phyloP scores from a whole-genome alignment of 2,797 vertebrate genomes.

The Carapus acus region DNA sequence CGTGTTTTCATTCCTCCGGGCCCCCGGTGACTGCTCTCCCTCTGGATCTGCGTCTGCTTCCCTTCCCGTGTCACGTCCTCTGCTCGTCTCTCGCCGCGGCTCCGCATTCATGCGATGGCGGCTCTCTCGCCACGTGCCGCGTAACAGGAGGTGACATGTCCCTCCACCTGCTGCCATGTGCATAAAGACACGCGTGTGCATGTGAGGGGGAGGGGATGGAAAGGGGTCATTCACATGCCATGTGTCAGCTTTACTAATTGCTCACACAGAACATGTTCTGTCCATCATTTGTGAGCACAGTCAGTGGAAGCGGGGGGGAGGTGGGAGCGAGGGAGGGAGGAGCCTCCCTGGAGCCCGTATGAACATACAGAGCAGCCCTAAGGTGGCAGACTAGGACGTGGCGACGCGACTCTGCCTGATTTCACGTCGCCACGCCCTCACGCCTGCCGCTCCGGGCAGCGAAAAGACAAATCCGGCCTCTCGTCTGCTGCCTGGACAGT shows the following conservation, averaged over 20 bases:
- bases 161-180: slow-evolving; percentile 28
- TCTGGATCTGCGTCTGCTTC: slow-evolving; percentile 2
- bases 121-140: slow-evolving; percentile 15
- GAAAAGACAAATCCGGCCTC: slow-evolving; percentile 25
- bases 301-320: slow-evolving; percentile 20
- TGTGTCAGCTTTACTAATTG: slow-evolving; percentile 44
- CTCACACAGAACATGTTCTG: slow-evolving; percentile 1
- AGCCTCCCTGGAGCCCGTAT: not conserved
- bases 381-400: no score
- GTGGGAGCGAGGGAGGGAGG: slow-evolving; percentile 1
- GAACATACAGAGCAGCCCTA: not conserved
- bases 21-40: slow-evolving; percentile 2
- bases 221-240: slow-evolving; percentile 29
- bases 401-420: not conserved
- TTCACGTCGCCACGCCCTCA: slow-evolving; percentile 17
- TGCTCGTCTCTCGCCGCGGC: not conserved
- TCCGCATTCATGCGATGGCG: not conserved
- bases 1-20: slow-evolving; percentile 3
- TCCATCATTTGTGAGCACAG: no score
- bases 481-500: slow-evolving; percentile 35
- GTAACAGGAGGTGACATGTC: slow-evolving; percentile 14
- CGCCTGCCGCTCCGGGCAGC: slow-evolving; percentile 44
- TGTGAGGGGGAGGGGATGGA: no score
- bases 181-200: slow-evolving; percentile 22
- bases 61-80: not conserved